Base-by-base conservation (phyloP, 2,113 vertebrate species). In the Anhinga anhinga region DNA sequence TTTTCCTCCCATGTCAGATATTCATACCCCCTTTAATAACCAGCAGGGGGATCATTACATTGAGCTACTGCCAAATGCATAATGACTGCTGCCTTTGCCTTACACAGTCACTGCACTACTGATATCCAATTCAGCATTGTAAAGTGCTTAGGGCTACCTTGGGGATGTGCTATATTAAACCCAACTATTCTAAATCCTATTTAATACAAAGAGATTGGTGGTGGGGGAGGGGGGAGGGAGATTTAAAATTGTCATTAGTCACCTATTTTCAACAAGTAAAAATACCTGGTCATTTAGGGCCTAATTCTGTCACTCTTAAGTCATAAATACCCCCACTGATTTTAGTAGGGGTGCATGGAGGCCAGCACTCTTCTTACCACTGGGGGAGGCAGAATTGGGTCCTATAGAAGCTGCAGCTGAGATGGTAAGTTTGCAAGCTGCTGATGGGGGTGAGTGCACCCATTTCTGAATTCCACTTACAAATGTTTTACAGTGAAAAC, bases 121-220 rank as follows among this genome's bases (percentile, higher is more conserved):
- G 94, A 81, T 70, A 96, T 86, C 94, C 82, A 78, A 90, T 97
- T 98, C 97, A 97, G 98, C 97, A 98, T 90, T 98, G 97, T 98
- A 98, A 98, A 98, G 93, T 97, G 98, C 97, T 97, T 96, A 82
- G 94, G 94, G 97, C 95, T 96, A 96, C 97, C 94, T 96, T 96
- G 97, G 94, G 88, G 95, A 97, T 98, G 97, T 85, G 72, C 90
- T 95, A 71, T 93, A 95, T 95, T 97, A 98, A 96, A 93, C 85
- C 94, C 91, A 97, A 96, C 95, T 94, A 95, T 96, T 98, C 97
- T 97, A 95, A 94, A 96, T 97, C 96, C 98, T 97, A 93, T 97
- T 98, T 98, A 97, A 94, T 97, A 93, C 92, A 95, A 98, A 97
- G 97, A 96, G 94, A 88, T 86, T 86, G 76, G 86, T 22, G 15